Evolutionary conservation across 2,888 invertebrate genomes (phyloP).

Genomic region (Eurytoma adleriae): DNA sequence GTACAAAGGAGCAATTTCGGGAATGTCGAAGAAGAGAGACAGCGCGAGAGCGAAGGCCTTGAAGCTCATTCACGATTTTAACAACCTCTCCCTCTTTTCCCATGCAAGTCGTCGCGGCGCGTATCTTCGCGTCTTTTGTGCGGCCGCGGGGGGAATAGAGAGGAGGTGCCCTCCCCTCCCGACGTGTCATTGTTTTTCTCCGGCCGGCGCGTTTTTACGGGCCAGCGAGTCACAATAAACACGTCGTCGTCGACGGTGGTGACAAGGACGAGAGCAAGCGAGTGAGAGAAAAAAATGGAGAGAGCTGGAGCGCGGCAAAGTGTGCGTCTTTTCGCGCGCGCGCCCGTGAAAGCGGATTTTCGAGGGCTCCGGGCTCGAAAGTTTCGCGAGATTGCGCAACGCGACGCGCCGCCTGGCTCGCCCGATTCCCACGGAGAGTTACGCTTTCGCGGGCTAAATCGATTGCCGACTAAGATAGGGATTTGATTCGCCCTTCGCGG

Average conservation of each 20-base stretch:
- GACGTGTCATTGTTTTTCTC: slow-evolving; percentile 47
- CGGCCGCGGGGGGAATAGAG: slow-evolving; percentile 22
- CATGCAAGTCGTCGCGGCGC: slow-evolving; percentile 9
- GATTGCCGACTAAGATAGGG: not conserved
- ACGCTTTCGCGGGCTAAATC: not conserved
- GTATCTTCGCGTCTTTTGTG: slow-evolving; percentile 21
- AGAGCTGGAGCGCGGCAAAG: not conserved
- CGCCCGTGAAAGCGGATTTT: slow-evolving; percentile 29
- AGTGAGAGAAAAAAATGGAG: no score
- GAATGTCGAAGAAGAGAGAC: not conserved
- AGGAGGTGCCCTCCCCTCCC: slow-evolving; percentile 20
- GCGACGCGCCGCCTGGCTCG: not conserved
- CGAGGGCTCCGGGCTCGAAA: not conserved
- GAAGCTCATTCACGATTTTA: not conserved
- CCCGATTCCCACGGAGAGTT: slow-evolving; percentile 11
- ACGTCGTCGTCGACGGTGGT: slow-evolving; percentile 3
- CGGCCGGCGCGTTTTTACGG: slow-evolving; percentile 62
- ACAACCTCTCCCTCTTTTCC: slow-evolving; percentile 15
- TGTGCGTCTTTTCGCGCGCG: not conserved
- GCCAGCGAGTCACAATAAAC: slow-evolving; percentile 60
- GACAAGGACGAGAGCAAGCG: no score
- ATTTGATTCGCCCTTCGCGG: not conserved
- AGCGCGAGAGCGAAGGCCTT: no score
- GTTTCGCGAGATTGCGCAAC: slow-evolving; percentile 5
- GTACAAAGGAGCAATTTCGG: not conserved